Evolutionary conservation across 2,888 invertebrate genomes (phyloP), one percentile per base, ranked within the genome.

Genomic region (Lasius platythorax): DNA sequence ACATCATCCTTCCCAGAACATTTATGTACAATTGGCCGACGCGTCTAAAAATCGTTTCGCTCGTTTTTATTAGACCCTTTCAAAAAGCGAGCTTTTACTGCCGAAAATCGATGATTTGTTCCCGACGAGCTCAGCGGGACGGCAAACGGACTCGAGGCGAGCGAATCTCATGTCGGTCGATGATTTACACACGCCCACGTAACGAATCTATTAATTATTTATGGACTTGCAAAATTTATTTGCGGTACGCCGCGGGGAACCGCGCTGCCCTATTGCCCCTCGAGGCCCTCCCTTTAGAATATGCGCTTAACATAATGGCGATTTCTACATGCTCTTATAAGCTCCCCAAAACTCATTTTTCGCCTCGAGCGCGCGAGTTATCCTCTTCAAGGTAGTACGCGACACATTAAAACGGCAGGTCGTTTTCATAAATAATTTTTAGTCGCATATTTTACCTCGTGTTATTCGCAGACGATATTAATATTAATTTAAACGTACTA

Each of bases 201-300:
- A 93, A 93, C 92, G 93, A 93, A 92, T 94, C 93, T 93, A 94
- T 94, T 94, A 93, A 94, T 94, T 94, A 94, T 94, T 94, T 93
- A 94, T 94, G 92, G 92, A 87, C 84, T 91, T 90, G 93, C 91
- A 87, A 92, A 93, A 93, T 93, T 92, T 93, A 94, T 93, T 92
- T 92, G 90, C 91, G 67, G 85, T 79, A 87, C 92, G 82, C 94
- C 87, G 81, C 91, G 84, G 94, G 93, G 90, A 87, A 85, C 86
- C 91, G 30, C 66, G n/a, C 63, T 89, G 88, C 79, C 88, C 91
- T 90, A 74, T 23, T 82, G 84, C 68, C 63, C 79, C 12, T 23
- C 63, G n/a, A 61, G 58, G 43, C 28, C 46, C 73, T 66, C 58
- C 78, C 56, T 43, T 83, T 11, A 33, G 23, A 66, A 61, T 46